phyloP scores from a whole-genome alignment of 2,113 vertebrate species.

The Upupa epops region DNA sequence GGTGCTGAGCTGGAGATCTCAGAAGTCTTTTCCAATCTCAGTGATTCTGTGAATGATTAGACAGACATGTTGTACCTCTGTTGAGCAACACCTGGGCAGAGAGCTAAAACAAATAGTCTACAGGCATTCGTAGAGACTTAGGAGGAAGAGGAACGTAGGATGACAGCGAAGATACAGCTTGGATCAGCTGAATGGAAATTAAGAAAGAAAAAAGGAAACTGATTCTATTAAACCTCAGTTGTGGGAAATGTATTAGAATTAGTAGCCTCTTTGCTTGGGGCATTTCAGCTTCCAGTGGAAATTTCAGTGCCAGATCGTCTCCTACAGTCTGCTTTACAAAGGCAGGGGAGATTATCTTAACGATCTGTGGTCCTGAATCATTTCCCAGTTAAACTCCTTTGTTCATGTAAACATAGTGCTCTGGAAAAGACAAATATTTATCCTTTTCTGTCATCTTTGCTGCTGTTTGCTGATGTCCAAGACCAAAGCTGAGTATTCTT shows the following conservation, averaged over 20 bases:
- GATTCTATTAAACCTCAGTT: neutral
- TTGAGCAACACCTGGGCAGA: neutral
- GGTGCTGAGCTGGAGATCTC: no score
- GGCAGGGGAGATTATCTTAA: slow-evolving; percentile 1
- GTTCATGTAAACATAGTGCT: neutral
- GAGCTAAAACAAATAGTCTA: neutral
- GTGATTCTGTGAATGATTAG: no score
- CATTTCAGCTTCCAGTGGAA: neutral
- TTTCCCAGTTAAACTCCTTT: neutral
- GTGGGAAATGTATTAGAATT: neutral
- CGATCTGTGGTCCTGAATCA: neutral
- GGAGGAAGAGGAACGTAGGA: neutral
- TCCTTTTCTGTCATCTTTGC: neutral
- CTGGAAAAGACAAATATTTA: neutral
- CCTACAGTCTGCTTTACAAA: neutral
- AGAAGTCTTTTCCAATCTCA: no score
- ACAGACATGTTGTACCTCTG: neutral
- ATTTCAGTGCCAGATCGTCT: slow-evolving; percentile 11
- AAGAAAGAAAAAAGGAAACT: neutral
- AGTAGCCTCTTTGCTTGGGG: slow-evolving; percentile 10
- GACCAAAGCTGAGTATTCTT: neutral
- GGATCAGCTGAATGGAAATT: neutral
- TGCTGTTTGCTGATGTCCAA: neutral
- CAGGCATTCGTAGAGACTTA: neutral
- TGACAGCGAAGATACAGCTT: neutral